Base-by-base conservation (phyloP, 1,140 invertebrate genomes). In the Drosophila subpulchrella region DNA sequence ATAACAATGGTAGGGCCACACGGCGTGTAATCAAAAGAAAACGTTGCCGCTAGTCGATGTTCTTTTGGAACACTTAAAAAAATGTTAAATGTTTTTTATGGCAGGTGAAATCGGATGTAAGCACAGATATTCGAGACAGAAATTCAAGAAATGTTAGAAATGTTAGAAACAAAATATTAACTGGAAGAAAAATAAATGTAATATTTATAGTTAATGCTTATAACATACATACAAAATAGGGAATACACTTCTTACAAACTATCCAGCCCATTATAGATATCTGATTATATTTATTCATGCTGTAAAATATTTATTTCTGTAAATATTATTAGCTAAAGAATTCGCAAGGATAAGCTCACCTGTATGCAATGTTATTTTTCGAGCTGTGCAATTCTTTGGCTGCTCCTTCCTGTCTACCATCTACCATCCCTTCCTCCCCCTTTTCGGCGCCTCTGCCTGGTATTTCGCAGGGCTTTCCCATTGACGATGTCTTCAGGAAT, bases 1-100 rank as follows among this genome's bases (percentile, higher is more conserved):
- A 41, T 60, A 78, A 83, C 75, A 75, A 83, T 66, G 59, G 47
- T 36, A 24, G 15, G 47, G 44, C 60, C 41, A 44, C 68, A 70
- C 57, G 51, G 63, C 50, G 36, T 61, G 80, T 79, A 79, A 84
- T 84, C 77, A 84, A 80, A 84, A 84, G 62, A 80, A 83, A 84
- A 77, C 62, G 76, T 76, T 77, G 76, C 67, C 63, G 41, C 54
- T 53, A 56, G 70, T 75, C 61, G 50, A 62, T 34, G 36, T 61
- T 61, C 51, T 60, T 39, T 46, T 39, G n/a, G 30, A n/a, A 42
- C 24, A 41, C 27, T 53, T 8, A 5, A 34, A 27, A 32, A 17
- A 44, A 42, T 32, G 44, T 2, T 57, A 24, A 15, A 15, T 11
- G 2, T 38, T 38, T 36, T 13, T 20, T 20, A 20, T 20, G 20